Evolutionary conservation across 2,113 vertebrate species (phyloP), one percentile per base, ranked within the genome.

Genomic region (Carassius gibelio): DNA sequence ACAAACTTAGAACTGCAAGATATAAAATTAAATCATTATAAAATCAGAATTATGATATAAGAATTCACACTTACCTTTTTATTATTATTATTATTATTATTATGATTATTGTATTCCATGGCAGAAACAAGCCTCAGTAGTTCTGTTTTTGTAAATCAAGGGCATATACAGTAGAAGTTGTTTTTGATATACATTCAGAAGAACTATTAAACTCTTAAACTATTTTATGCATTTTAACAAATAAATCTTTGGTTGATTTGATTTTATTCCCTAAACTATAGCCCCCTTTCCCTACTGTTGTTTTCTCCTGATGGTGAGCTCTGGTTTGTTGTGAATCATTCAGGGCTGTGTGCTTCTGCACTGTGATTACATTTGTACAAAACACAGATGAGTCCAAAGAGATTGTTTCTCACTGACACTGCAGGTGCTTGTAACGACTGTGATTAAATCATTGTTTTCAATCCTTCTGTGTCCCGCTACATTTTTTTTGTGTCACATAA

Each of bases 401-500:
- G 86, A 85, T 89, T 86, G 86, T 85, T 89, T 84, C 82, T 78
- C 78, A 78, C 55, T 81, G 85, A 81, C 85, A 68, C 84, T 78
- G 85, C 89, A 85, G 87, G 87, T 90, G 88, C 66, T 90, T 89
- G 80, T 86, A 86, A 89, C 75, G 59, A 90, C 90, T 91, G 88
- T 89, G 87, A 89, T 89, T 87, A 89, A 90, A 91, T 75, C 72
- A 69, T 86, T 88, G 83, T 89, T 88, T 87, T 75, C 76, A 88
- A 84, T 79, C 85, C 50, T 80, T 55, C 83, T 80, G 78, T 82
- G 69, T 84, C 50, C 52, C 34, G 77, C 36, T 61, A 19, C 45
- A 30, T 14, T 55, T 77, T 78, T 82, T 69, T 55, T 14, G 26
- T 38, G 3, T n/a, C 59, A 21, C 62, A 55, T 76, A 76, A 55